Percentiles rank a stretch among this genome's conserved stretches.
phyloP scores from a whole-genome alignment of 2,113 vertebrate species.

The Chrysochloris asiatica region DNA sequence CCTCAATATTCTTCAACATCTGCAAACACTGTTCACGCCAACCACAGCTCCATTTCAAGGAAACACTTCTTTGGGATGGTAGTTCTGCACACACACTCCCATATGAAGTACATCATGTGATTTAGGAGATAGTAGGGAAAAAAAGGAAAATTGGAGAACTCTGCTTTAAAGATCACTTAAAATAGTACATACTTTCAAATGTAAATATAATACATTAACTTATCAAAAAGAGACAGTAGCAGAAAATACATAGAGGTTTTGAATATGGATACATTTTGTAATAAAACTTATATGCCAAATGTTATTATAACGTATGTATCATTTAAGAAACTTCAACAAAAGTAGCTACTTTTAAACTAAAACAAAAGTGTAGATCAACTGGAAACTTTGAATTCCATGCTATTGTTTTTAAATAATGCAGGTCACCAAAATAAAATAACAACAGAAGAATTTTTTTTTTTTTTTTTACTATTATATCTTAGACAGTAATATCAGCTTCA shows the following conservation, averaged over 20 bases:
- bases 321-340: conserved; percentile 54
- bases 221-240: conserved; percentile 26
- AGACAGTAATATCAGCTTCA: conserved; percentile 65
- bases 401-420: conserved; percentile 64
- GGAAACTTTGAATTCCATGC: conserved; percentile 27
- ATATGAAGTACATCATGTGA: neutral
- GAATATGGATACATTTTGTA: conserved; percentile 53
- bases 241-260: conserved; percentile 40
- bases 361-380: conserved; percentile 66
- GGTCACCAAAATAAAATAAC: conserved; percentile 73
- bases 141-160: neutral
- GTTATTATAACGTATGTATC: conserved; percentile 23
- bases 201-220: conserved; percentile 29
- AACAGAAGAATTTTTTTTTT: conserved; percentile 26
- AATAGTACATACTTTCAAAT: neutral
- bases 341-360: conserved; percentile 49
- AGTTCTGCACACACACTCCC: neutral
- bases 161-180: neutral
- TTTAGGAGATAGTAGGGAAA: neutral
- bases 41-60: neutral
- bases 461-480: neutral
- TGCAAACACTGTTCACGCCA: neutral
- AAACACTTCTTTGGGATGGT: neutral
- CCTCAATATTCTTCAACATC: neutral
- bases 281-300: conserved; percentile 38